Percentiles rank a stretch among this genome's conserved stretches.
Evolutionary conservation across 2,113 vertebrate genomes (phyloP).

Genomic region (Hipposideros armiger): DNA sequence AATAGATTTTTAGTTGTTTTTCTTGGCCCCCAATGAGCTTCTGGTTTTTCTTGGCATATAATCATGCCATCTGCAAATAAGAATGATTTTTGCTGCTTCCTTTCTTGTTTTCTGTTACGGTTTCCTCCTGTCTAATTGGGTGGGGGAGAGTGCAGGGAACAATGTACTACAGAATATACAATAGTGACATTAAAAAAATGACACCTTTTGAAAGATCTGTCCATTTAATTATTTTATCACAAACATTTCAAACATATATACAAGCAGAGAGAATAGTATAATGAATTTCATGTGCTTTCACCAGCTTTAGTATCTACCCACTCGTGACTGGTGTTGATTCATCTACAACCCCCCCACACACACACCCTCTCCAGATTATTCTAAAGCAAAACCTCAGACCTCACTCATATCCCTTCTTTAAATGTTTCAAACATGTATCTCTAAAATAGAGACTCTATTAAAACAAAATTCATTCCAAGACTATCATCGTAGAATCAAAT

Average conservation of each 20-base stretch:
- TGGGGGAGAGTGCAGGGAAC: not conserved
- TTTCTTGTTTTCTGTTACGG: not conserved
- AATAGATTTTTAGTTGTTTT: slow-evolving; percentile 1
- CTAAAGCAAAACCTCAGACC: not conserved
- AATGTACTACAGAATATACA: not conserved
- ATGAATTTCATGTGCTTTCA: fast-evolving
- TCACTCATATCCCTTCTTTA: not conserved
- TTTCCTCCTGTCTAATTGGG: not conserved
- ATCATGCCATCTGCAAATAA: not conserved
- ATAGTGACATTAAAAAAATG: not conserved
- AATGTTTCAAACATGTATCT: not conserved
- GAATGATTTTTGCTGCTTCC: not conserved
- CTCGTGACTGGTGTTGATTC: fast-evolving
- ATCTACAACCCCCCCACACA: too few relatives aligned
- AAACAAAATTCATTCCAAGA: not conserved
- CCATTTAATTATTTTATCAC: not conserved
- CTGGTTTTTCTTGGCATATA: not conserved
- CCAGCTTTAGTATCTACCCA: too few relatives aligned
- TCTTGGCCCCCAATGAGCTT: too few relatives aligned
- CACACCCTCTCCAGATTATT: not conserved
- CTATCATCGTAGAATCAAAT: too few relatives aligned
- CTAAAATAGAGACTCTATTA: not conserved
- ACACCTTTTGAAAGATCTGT: not conserved
- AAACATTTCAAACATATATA: not conserved
- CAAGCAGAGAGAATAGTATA: not conserved